Conservation (phyloP, 2,113 vertebrate species). For the Ictalurus punctatus region DNA sequence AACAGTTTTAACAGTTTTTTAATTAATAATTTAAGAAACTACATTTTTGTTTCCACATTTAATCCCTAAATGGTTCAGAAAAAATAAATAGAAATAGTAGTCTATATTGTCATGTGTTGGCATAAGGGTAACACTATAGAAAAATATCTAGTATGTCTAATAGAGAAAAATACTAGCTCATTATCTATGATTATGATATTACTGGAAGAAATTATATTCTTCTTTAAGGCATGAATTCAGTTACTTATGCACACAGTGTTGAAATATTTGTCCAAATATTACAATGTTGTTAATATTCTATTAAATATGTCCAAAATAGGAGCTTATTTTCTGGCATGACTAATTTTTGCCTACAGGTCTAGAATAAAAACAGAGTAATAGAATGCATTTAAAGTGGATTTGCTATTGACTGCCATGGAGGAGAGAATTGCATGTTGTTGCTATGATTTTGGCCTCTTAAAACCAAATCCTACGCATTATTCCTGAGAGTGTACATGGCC, state of each 20-base stretch:
- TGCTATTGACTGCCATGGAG: neutral
- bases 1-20: no score
- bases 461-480: constrained; percentile 26
- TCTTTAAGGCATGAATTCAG: neutral
- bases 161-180: neutral
- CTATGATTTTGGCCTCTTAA: constrained; percentile 20
- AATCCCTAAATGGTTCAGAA: neutral
- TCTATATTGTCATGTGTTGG: neutral
- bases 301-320: neutral
- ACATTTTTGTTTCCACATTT: neutral
- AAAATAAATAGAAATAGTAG: neutral
- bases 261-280: neutral
- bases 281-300: neutral
- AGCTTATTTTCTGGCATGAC: no score
- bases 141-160: no score
- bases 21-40: no score
- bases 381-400: neutral
- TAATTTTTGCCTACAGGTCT: neutral
- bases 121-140: no score
- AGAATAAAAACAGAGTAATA: neutral
- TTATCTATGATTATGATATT: neutral
- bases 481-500: neutral
- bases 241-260: neutral
- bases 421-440: constrained; percentile 12
- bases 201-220: neutral